Conservation (phyloP, 2,888 invertebrate genomes). For the Zaprionus lineosus region DNA sequence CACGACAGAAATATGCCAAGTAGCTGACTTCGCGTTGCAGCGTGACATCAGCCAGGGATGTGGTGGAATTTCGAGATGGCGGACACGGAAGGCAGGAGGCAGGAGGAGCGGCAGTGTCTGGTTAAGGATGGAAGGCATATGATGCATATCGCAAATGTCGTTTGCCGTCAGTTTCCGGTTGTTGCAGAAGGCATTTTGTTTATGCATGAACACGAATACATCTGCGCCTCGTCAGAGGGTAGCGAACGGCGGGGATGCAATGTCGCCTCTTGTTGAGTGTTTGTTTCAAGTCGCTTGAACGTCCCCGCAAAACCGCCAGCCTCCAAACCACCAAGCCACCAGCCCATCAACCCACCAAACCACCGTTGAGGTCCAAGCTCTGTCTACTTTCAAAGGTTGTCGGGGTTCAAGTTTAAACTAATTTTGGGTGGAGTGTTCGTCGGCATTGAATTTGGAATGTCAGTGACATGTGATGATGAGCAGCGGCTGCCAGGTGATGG, state of each 20-base stretch:
- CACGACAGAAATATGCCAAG: constrained; percentile 75
- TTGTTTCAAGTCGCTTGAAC: constrained; percentile 21
- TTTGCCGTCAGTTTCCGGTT: constrained; percentile 78
- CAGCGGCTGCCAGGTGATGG: no score
- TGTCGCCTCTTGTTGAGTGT: constrained; percentile 35
- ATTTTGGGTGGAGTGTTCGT: no score
- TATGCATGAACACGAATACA: constrained; percentile 76
- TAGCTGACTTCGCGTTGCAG: constrained; percentile 60
- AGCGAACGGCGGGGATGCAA: constrained; percentile 23
- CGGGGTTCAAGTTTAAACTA: constrained; percentile 58
- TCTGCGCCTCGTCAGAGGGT: constrained; percentile 45
- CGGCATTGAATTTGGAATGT: constrained; percentile 69
- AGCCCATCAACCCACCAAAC: no score
- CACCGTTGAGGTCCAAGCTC: no score
- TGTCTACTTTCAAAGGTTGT: constrained; percentile 1
- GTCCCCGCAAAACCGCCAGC: constrained; percentile 1
- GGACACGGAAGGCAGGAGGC: neutral
- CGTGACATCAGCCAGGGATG: constrained; percentile 29
- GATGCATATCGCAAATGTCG: constrained; percentile 77
- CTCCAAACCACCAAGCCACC: no score
- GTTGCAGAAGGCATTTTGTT: constrained; percentile 77
- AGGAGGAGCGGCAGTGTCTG: constrained; percentile 13
- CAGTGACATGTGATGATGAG: no score
- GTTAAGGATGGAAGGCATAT: no score
- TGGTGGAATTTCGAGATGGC: neutral